Conservation (phyloP, 2,888 invertebrate species). For the Spodoptera exigua region DNA sequence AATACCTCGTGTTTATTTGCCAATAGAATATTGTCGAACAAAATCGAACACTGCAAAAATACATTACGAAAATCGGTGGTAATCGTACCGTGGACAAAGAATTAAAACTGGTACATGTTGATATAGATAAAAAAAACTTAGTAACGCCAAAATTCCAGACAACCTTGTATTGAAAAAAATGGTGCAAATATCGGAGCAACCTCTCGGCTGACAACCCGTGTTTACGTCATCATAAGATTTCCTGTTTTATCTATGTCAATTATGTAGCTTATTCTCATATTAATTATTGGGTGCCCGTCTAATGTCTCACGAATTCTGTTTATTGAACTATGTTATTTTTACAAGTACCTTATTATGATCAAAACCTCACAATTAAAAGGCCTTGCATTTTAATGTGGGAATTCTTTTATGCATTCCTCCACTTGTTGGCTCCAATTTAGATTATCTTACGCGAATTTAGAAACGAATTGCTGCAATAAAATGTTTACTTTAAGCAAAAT, state of each 20-base stretch:
- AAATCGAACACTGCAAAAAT: too few relatives aligned
- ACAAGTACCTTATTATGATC: constrained; percentile 55
- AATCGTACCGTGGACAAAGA: too few relatives aligned
- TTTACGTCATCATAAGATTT: constrained; percentile 50
- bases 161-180: constrained; percentile 47
- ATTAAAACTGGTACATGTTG: too few relatives aligned
- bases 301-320: constrained; percentile 56
- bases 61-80: too few relatives aligned
- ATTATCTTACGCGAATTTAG: constrained; percentile 72
- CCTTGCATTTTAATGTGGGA: constrained; percentile 84
- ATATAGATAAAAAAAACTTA: background rate
- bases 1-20: constrained; percentile 31
- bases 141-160: constrained; percentile 26
- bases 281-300: constrained; percentile 47
- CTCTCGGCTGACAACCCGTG: constrained; percentile 25
- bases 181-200: constrained; percentile 29
- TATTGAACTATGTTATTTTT: constrained; percentile 42
- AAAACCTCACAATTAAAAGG: constrained; percentile 61
- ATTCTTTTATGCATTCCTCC: constrained; percentile 70
- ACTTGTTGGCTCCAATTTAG: constrained; percentile 75
- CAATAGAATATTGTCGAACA: background rate
- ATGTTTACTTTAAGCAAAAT: constrained; percentile 68
- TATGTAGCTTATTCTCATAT: constrained; percentile 53
- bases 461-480: constrained; percentile 67
- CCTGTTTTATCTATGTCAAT: constrained; percentile 57